Evolutionary conservation across 2,113 vertebrate species (phyloP), one percentile per base, ranked within the genome.

Genomic region (Macroglossus sobrinus): DNA sequence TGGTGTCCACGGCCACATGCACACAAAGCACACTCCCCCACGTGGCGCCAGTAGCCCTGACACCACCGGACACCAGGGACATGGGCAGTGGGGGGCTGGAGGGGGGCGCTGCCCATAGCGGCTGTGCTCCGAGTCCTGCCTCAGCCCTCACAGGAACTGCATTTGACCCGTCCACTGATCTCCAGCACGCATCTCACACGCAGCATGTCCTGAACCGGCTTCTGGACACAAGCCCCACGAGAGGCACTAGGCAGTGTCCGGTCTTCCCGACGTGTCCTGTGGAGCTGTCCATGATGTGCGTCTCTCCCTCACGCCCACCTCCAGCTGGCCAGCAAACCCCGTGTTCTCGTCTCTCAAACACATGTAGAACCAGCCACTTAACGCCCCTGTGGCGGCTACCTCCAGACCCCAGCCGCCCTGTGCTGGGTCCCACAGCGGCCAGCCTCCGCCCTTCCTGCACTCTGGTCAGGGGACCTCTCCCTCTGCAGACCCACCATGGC

Each of bases 191-290:
- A 35, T 28, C 87, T 4, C 22, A 21, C 19, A 40, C 6, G 2
- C 16, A 26, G 12, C 35, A 11, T 0, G 26, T 53, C 7, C 69
- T 22, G 9, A 53, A 24, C n/a, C 21, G 1, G 16, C 45, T 30
- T 40, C 19, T 3, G 43, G 61, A 14, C 24, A 12, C 0, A 0
- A 45, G 47, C 40, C 69, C 47, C 33, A 40, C 33, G 19, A 33
- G 59, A 26, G 0, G 18, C 61, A 26, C 8, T 5, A 0, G 19
- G 13, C 28, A 1, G 55, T 28, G 33, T 47, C 45, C 47, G 2
- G 0, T 5, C 64, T 47, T 47, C 61, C 5, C 30, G 30, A 26
- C 43, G 24, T 43, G 24, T 26, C 71, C 63, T 11, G 10, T 24
- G 22, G 30, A 61, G n/a, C 30, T n/a, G 24, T n/a, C 72, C 88